These are phyloP conservation scores for Uloborus diversus DNA, from an alignment of 1,140 invertebrate genomes.

Conservation along the genomic window DNA sequence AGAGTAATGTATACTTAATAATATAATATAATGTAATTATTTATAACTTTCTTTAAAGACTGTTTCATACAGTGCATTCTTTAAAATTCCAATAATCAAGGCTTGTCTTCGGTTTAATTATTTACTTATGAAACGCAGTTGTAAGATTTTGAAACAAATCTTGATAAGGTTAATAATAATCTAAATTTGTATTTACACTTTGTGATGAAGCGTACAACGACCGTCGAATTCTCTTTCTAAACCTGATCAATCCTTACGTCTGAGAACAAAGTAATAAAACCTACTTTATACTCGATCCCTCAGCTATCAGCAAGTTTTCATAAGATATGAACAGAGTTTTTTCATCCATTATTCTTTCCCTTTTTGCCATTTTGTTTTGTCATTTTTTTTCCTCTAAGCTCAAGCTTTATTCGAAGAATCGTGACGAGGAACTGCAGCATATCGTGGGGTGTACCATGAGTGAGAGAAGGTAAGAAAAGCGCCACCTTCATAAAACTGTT, in stretches of 20 bases:
- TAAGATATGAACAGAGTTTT: constrained; percentile 51
- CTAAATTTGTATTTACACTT: too few relatives aligned
- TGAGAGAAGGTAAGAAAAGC: constrained; percentile 19
- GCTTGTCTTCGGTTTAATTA: too few relatives aligned
- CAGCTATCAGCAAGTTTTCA: constrained; percentile 54
- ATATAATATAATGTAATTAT: too few relatives aligned
- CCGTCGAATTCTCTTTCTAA: too few relatives aligned
- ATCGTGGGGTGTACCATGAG: constrained; percentile 15
- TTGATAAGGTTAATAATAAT: too few relatives aligned
- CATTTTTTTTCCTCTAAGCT: constrained; percentile 47
- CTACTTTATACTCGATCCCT: constrained; percentile 42
- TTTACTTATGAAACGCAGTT: too few relatives aligned
- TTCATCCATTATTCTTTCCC: constrained; percentile 46
- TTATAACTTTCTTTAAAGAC: too few relatives aligned
- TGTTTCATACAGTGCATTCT: too few relatives aligned
- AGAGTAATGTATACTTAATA: too few relatives aligned
- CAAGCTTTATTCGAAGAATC: constrained; percentile 9
- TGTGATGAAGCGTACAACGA: too few relatives aligned
- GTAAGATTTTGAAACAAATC: too few relatives aligned
- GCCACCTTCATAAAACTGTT: constrained; percentile 48
- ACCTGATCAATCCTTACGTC: background rate
- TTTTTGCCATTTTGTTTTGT: constrained; percentile 21
- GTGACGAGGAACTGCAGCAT: constrained; percentile 21
- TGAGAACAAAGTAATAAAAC: constrained; percentile 39
- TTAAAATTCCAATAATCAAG: too few relatives aligned